Percentiles rank a stretch among this genome's conserved stretches.
Evolutionary conservation across 1,140 invertebrate genomes (phyloP).

Genomic region (Camponotus vicinus): DNA sequence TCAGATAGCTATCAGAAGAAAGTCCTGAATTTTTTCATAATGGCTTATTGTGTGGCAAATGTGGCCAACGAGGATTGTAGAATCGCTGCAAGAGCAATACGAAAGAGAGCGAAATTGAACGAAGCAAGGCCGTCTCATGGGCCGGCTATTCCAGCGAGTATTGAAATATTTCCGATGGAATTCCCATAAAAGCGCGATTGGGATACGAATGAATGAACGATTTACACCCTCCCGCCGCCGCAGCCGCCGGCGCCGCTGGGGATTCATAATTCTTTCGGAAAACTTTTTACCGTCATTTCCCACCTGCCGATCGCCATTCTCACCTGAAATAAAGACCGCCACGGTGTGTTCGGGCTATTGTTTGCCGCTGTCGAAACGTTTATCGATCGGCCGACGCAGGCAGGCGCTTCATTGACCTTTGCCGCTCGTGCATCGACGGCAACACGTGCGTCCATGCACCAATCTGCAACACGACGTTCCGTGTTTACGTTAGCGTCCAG

Average conservation of each 20-base stretch:
- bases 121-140: constrained; percentile 55
- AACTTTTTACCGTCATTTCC: constrained; percentile 74
- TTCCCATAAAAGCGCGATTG: constrained; percentile 71
- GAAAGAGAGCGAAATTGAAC: constrained; percentile 41
- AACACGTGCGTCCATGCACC: constrained; percentile 2
- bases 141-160: constrained; percentile 56
- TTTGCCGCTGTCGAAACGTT: constrained; percentile 37
- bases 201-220: constrained; percentile 68
- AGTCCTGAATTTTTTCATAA: background rate
- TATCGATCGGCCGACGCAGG: constrained; percentile 32
- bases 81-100: constrained; percentile 30
- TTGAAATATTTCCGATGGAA: constrained; percentile 78
- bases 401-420: constrained; percentile 23
- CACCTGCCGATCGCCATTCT: constrained; percentile 61
- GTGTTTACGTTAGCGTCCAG: constrained; percentile 38
- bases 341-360: constrained; percentile 22
- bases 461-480: constrained; percentile 16
- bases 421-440: constrained; percentile 18
- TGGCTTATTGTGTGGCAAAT: constrained; percentile 30
- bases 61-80: background rate
- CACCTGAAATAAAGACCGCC: constrained; percentile 46
- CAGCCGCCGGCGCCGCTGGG: constrained; percentile 29
- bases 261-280: constrained; percentile 74
- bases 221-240: constrained; percentile 39
- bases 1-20: background rate